Percentiles rank a stretch among this genome's conserved stretches.
These are phyloP conservation scores for Berghia stephanieae DNA, from an alignment of 1,140 invertebrate species.

Conservation along the genomic window DNA sequence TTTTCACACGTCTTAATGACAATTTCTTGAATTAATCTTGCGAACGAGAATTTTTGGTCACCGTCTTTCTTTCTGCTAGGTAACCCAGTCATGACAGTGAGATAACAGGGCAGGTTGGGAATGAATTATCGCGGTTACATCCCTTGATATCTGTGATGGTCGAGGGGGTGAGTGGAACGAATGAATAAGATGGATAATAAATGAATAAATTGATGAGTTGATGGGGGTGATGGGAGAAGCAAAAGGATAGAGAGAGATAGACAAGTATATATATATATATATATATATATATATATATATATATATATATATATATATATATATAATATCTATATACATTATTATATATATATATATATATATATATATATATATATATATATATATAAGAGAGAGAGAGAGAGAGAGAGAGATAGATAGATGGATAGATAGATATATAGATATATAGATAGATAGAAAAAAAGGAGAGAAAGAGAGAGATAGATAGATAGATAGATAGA, in stretches of 20 bases:
- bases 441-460: not conserved
- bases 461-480: not conserved
- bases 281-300: not conserved
- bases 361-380: not conserved
- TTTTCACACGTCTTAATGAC: no score
- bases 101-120: no score
- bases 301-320: not conserved
- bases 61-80: no score
- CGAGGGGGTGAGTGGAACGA: no score
- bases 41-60: no score
- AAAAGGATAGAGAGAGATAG: not conserved
- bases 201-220: not conserved
- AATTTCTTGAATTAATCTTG: no score
- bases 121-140: no score
- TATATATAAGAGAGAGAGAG: not conserved
- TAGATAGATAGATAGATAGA: not conserved
- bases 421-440: constrained; percentile 8
- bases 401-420: not conserved
- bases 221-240: not conserved
- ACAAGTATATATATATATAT: constrained; percentile 4
- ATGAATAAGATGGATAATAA: not conserved
- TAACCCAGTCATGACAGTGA: no score
- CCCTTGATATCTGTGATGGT: not conserved
- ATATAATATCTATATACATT: not conserved
- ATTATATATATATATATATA: not conserved